Percentiles rank a stretch among this genome's conserved stretches.
Conservation (phyloP, 2,888 invertebrate species). For the Camptogramma bilineatum region DNA sequence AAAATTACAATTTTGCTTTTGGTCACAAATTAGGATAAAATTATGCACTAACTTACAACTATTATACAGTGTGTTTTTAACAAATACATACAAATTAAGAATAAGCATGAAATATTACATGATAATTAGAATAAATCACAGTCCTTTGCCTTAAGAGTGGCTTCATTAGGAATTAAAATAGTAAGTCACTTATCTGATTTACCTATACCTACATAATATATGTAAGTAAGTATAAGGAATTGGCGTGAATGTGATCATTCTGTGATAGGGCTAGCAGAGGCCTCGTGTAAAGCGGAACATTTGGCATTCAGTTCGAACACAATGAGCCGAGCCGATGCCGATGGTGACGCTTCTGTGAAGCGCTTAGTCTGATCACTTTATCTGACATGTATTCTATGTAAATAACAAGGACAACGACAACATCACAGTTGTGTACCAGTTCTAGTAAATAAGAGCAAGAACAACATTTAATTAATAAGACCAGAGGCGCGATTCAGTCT, state of each 20-base stretch:
- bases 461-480: no score
- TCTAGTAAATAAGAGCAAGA: no score
- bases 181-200: conserved; percentile 38
- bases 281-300: conserved; percentile 26
- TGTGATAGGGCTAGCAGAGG: conserved; percentile 14
- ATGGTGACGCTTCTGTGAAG: conserved; percentile 4
- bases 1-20: conserved; percentile 62
- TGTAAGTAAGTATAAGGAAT: conserved; percentile 1
- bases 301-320: conserved; percentile 33
- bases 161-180: conserved; percentile 61
- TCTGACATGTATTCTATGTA: no score
- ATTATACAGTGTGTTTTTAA: conserved; percentile 71
- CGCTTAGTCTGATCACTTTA: not conserved
- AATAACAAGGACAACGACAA: no score
- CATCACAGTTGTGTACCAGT: no score
- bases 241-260: conserved; percentile 24
- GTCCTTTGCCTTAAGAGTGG: conserved; percentile 78
- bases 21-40: conserved; percentile 73
- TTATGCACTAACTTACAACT: conserved; percentile 70
- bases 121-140: conserved; percentile 81
- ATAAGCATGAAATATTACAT: conserved; percentile 77
- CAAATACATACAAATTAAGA: conserved; percentile 74
- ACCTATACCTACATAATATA: conserved; percentile 12
- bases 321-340: conserved; percentile 7
- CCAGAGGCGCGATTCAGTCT: no score